phyloP scores from a whole-genome alignment of 1,140 invertebrate species.

The Brachionus sp. region DNA sequence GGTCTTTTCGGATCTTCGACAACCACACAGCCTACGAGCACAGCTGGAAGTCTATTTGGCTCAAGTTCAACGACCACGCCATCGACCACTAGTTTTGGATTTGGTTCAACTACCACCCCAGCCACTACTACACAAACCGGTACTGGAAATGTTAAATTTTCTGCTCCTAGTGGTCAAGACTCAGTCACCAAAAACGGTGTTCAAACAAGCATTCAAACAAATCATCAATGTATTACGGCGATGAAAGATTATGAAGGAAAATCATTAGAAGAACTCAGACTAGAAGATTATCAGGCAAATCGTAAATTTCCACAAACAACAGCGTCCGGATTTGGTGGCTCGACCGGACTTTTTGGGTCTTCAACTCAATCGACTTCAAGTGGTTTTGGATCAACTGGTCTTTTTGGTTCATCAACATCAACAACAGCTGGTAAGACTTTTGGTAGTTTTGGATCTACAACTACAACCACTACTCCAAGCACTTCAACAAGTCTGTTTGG shows the following conservation, averaged over 20 bases:
- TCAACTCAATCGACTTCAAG: neutral
- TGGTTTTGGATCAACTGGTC: conserved; percentile 38
- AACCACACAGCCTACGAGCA: conserved; percentile 41
- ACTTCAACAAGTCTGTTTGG: neutral
- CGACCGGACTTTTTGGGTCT: conserved; percentile 46
- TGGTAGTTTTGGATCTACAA: conserved; percentile 47
- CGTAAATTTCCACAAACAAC: conserved; percentile 68
- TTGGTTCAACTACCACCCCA: conserved; percentile 46
- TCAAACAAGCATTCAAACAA: conserved; percentile 76
- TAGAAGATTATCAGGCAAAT: conserved; percentile 86
- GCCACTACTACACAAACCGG: neutral
- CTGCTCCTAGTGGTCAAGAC: conserved; percentile 78
- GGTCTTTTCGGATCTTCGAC: conserved; percentile 39
- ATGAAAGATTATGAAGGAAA: conserved; percentile 97
- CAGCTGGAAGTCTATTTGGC: conserved; percentile 8
- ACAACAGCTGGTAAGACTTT: neutral
- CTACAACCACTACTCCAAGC: conserved; percentile 21
- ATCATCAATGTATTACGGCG: conserved; percentile 89
- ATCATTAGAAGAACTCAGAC: conserved; percentile 77
- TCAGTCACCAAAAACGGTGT: conserved; percentile 79
- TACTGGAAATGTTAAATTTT: conserved; percentile 74
- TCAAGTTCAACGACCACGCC: conserved; percentile 44
- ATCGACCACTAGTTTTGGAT: conserved; percentile 47
- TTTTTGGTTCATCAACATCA: conserved; percentile 16
- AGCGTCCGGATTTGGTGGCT: conserved; percentile 49